A percentile compares a stretch with the other conserved stretches of the same genome.
phyloP scores from a whole-genome alignment of 2,113 vertebrate genomes.

The Hyla sarda region DNA sequence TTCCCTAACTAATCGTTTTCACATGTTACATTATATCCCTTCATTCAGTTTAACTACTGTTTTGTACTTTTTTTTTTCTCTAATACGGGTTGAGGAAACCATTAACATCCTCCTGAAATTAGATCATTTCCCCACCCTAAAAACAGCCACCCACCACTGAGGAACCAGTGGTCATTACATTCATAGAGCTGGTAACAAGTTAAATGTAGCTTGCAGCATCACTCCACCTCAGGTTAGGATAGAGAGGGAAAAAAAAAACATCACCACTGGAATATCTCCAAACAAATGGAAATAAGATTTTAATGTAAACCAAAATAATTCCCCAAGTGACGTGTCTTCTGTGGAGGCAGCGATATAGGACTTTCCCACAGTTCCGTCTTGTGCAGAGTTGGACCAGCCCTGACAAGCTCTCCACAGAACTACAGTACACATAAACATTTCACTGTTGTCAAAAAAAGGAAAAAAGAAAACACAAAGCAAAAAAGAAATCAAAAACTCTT shows the following conservation, averaged over 20 bases:
- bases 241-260: not conserved
- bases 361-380: constrained; percentile 79
- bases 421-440: constrained; percentile 67
- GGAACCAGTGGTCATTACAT: constrained; percentile 23
- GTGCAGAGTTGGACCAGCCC: constrained; percentile 70
- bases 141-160: constrained; percentile 32
- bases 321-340: constrained; percentile 53
- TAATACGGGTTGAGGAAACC: not conserved
- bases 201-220: constrained; percentile 45
- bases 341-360: constrained; percentile 73
- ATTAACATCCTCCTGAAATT: constrained; percentile 35
- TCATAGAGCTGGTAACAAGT: not conserved
- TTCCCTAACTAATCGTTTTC: not conserved
- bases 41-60: constrained; percentile 4
- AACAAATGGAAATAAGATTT: constrained; percentile 45
- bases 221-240: constrained; percentile 18
- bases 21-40: not conserved
- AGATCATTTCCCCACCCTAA: constrained; percentile 53
- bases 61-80: not conserved
- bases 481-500: constrained; percentile 35
- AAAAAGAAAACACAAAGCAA: not conserved
- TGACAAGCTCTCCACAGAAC: constrained; percentile 67
- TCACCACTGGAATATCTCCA: constrained; percentile 49
- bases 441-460: constrained; percentile 66
- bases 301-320: constrained; percentile 49